Base-by-base conservation (phyloP, 92 coral and sea anemone genomes). In the Muricea muricata region DNA sequence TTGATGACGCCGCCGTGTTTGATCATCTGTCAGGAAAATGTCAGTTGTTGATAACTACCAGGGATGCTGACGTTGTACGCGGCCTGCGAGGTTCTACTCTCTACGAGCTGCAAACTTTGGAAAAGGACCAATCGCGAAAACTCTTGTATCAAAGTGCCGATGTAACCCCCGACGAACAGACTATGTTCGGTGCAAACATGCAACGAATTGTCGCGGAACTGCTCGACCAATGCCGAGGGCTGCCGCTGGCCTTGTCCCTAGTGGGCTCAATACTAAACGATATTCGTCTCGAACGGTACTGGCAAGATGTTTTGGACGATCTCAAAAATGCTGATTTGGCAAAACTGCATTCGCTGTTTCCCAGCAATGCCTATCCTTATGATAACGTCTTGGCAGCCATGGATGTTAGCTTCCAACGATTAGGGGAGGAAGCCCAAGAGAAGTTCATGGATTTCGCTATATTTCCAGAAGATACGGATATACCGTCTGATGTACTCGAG, bases 401-500 rank as follows among this genome's bases (percentile, higher is more conserved):
- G 1, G 88, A 86, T 79, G 90, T 90, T 37, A 90, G 93, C 71
- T 90, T 80, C 42, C 75, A 83, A 9, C 68, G 84, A 7, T 79
- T 90, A 23, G 58, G 63, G 21, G 30, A 20, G 14, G 33, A 58
- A 23, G 56, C 80, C 52, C 68, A 65, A 68, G 81, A 81, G 48
- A 86, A 81, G 74, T 90, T 80, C 81, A 85, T 90, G 13, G 79
- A 54, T 58, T 81, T 90, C 61, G 87, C 90, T 14, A 61, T 86
- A 58, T 90, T 90, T 74, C 87, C 93, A 28, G 93, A 90, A 71
- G 93, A 90, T 65, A 86, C 80, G 7, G 90, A 90, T 40, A 66
- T 90, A 45, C 93, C 93, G 54, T 74, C 84, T 18, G 70, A 73
- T 26, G 83, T 90, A 46, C 84, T 90, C 34, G 90, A 90, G 70